Percentiles rank a stretch among this genome's conserved stretches.
Conservation (phyloP, 2,113 vertebrate genomes). For the Lamprotornis superbus region DNA sequence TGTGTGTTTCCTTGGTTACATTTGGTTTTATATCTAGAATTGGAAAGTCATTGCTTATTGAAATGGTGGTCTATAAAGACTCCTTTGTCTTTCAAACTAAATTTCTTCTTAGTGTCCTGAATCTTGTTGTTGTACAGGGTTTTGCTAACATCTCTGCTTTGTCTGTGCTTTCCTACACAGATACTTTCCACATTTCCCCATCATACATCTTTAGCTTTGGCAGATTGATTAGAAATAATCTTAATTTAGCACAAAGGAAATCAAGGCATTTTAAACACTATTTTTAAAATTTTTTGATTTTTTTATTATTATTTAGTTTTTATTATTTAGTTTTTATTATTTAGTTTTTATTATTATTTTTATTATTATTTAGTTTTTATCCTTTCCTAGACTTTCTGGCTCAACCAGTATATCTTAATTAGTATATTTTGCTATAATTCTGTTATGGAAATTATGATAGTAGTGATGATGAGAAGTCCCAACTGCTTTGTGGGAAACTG, state of each 20-base stretch:
- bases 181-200: not conserved
- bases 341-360: not conserved
- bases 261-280: not conserved
- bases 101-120: not conserved
- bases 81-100: not conserved
- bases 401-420: not conserved
- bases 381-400: not conserved
- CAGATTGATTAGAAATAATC: not conserved
- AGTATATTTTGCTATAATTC: not conserved
- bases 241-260: not conserved
- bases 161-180: not conserved
- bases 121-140: not conserved
- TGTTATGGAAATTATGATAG: not conserved
- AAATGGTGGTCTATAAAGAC: not conserved
- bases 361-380: not conserved
- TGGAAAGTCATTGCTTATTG: not conserved
- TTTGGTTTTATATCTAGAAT: not conserved
- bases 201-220: not conserved
- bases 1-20: not conserved
- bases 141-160: conserved; percentile 4
- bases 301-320: not conserved
- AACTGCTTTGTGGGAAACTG: not conserved
- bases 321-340: not conserved
- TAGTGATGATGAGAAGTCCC: not conserved
- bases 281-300: too few species aligned